Evolutionary conservation across 2,797 vertebrate species (phyloP).

Genomic region (Odontamblyopus lacepedii): DNA sequence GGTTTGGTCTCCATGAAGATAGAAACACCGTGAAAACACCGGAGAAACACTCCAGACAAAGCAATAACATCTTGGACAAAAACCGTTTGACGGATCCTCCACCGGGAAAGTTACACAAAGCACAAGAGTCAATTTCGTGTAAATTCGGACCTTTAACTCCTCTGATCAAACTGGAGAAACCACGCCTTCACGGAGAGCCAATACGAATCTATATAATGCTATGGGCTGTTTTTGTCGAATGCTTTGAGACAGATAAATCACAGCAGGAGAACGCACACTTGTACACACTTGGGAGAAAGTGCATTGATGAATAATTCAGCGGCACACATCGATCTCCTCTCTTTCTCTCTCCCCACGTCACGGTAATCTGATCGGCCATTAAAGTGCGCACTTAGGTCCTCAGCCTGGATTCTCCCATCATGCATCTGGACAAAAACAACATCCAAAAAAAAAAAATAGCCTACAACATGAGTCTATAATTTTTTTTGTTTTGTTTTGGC

Average conservation of each 20-base stretch:
- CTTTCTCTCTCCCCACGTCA: slow-evolving; percentile 26
- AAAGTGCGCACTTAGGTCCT: slow-evolving; percentile 27
- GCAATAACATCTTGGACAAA: no score
- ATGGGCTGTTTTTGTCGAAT: not conserved
- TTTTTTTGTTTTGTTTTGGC: no score
- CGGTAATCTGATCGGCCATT: slow-evolving; percentile 45
- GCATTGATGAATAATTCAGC: slow-evolving; percentile 65
- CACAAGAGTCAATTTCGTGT: no score
- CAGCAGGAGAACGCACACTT: slow-evolving; percentile 17
- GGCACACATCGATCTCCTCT: slow-evolving; percentile 41
- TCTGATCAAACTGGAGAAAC: not conserved
- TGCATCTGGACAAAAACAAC: slow-evolving; percentile 30
- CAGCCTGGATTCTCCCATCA: slow-evolving; percentile 26
- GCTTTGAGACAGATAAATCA: slow-evolving; percentile 16
- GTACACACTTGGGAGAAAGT: slow-evolving; percentile 31
- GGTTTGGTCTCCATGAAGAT: no score
- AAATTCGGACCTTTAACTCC: not conserved
- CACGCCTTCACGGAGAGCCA: not conserved
- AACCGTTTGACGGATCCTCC: no score
- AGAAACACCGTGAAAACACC: no score
- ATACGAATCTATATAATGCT: not conserved
- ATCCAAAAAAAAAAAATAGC: not conserved
- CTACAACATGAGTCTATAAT: not conserved
- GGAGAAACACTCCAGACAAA: no score
- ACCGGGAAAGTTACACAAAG: no score